Base-by-base conservation (phyloP, 2,113 vertebrate genomes). In the Trogon melanurus region DNA sequence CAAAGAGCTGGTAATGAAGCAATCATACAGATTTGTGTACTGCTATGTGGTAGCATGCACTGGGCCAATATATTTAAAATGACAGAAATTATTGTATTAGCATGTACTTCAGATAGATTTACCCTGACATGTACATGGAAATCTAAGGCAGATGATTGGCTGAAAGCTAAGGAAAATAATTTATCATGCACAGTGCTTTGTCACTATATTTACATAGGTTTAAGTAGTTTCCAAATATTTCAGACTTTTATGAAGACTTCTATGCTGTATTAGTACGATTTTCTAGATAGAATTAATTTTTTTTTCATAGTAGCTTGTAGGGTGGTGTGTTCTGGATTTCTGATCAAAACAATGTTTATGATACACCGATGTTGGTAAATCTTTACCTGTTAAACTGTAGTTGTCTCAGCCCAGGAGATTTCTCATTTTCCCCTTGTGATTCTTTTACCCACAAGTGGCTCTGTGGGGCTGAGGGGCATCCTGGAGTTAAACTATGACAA, bases 151-250 rank as follows among this genome's bases (percentile, higher is more conserved):
- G 25, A 12, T 74, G 30, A 84, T n/a, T 90, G 70, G 23, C 67
- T 88, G 75, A 26, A 41, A 71, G 57, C 15, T 91, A 79, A 95
- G 74, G 61, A 66, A 94, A 83, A n/a, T 36, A 78, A 86, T 80
- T 93, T 93, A 36, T 89, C 87, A 70, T 45, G 57, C 22, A 61
- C 6, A 23, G 18, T 88, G 22, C 64, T 53, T 88, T 92, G 26
- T 16, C 48, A 76, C 21, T 83, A 11, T 94, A 85, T 94, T 96
- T 88, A 70, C 9, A 10, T 44, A 73, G 30, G 15, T n/a, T 86
- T 94, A 91, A 82, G 27, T 22, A 57, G 23, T 92, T 78, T 91
- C 34, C 54, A 92, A 93, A 90, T 58, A 91, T 58, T 86, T 93
- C 75, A 73, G 57, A 86, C 13, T 66, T 87, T 70, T 93, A 20